Percentiles rank a stretch among this genome's conserved stretches.
These are phyloP conservation scores for Poecilus cupreus DNA, from an alignment of 2,888 invertebrate genomes.

Conservation along the genomic window DNA sequence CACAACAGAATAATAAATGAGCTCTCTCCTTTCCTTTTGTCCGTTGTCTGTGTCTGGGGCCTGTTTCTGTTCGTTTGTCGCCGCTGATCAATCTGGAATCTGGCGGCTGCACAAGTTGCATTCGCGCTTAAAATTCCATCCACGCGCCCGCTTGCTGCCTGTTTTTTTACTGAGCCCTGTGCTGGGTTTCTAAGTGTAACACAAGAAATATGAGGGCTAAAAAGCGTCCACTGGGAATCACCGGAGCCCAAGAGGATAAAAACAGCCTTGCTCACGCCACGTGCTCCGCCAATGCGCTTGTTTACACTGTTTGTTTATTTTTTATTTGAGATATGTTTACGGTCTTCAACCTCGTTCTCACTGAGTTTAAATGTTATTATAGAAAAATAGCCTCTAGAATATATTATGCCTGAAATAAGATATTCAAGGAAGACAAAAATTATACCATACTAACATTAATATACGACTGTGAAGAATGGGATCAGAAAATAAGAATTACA, in stretches of 20 bases:
- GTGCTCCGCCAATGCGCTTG: constrained; percentile 20
- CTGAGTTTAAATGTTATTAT: too few species aligned
- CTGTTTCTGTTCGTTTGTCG: constrained; percentile 48
- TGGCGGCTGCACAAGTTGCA: constrained; percentile 53
- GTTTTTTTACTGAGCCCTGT: constrained; percentile 14
- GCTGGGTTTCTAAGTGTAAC: constrained; percentile 50
- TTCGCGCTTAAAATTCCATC: constrained; percentile 45
- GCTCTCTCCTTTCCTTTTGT: not conserved
- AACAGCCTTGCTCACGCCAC: constrained; percentile 23
- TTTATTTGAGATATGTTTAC: constrained; percentile 12
- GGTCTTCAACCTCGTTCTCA: not conserved
- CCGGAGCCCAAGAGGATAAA: constrained; percentile 44
- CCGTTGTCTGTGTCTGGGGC: constrained; percentile 10
- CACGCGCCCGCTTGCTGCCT: constrained; percentile 28
- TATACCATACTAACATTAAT: too few species aligned
- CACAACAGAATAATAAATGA: constrained; percentile 37
- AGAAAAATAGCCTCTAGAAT: too few species aligned
- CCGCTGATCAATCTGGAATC: constrained; percentile 54
- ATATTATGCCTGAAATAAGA: too few species aligned
- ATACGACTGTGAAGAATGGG: too few species aligned
- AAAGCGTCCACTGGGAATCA: constrained; percentile 54
- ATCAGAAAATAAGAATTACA: too few species aligned
- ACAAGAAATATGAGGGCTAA: constrained; percentile 59
- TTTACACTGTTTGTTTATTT: constrained; percentile 29
- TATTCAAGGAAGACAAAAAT: too few species aligned